Percentiles rank a stretch among this genome's conserved stretches.
Evolutionary conservation across 1,140 invertebrate species (phyloP).

Genomic region (Pseudomyrmex sp.): DNA sequence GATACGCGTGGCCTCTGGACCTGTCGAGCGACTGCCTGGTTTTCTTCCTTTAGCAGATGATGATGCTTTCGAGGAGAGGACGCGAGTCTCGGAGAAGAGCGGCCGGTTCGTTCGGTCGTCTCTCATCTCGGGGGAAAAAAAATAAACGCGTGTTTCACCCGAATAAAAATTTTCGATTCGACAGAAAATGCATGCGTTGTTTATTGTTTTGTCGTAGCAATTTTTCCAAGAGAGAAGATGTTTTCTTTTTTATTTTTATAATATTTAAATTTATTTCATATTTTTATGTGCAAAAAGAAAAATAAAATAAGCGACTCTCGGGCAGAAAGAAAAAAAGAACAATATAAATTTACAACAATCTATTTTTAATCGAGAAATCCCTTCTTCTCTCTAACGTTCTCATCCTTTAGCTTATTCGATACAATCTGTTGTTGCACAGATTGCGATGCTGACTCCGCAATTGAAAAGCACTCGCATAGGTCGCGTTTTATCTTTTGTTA

Average conservation of each 20-base stretch:
- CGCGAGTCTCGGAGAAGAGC: constrained; percentile 40
- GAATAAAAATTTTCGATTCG: not conserved
- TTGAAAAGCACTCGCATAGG: constrained; percentile 38
- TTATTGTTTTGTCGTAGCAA: not conserved
- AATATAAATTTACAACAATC: too few relatives aligned
- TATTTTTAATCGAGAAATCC: too few relatives aligned
- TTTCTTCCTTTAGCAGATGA: constrained; percentile 52
- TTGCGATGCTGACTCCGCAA: constrained; percentile 50
- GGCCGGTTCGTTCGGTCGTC: not conserved
- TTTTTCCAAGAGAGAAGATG: not conserved
- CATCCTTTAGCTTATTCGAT: constrained; percentile 29
- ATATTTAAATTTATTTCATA: not conserved
- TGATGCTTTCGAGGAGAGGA: constrained; percentile 37
- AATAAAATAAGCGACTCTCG: too few relatives aligned
- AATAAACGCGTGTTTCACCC: constrained; percentile 9
- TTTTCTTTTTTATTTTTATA: not conserved
- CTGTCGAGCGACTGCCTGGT: not conserved
- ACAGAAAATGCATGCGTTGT: not conserved
- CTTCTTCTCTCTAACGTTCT: too few relatives aligned
- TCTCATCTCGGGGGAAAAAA: not conserved
- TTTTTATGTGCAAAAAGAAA: constrained; percentile 8
- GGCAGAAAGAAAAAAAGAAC: too few relatives aligned
- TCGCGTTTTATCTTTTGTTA: constrained; percentile 49
- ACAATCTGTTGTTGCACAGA: constrained; percentile 35
- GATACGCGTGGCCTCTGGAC: constrained; percentile 29